A percentile compares a stretch with the other conserved stretches of the same genome.
Evolutionary conservation across 2,888 invertebrate species (phyloP).

Genomic region (Drosophila quinaria): DNA sequence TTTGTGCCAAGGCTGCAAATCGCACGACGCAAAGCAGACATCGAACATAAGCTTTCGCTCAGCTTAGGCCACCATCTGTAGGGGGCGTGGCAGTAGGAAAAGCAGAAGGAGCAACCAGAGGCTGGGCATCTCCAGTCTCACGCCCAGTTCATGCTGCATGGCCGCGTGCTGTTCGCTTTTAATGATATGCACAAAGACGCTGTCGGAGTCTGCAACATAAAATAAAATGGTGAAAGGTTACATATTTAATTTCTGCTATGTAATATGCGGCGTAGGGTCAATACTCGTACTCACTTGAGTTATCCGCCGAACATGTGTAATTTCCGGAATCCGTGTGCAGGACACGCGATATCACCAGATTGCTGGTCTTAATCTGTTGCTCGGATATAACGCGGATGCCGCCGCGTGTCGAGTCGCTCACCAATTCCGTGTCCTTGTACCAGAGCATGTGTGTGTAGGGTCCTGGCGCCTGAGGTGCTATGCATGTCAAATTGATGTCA

Average conservation of each 20-base stretch:
- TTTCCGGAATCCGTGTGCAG: constrained; percentile 89
- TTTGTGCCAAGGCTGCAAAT: constrained; percentile 9
- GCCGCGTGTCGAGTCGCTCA: constrained; percentile 94
- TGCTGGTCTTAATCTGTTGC: constrained; percentile 93
- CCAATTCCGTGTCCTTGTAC: constrained; percentile 93
- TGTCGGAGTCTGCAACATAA: constrained; percentile 90
- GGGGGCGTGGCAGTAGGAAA: constrained; percentile 50
- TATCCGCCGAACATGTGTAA: constrained; percentile 95
- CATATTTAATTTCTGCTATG: constrained; percentile 8
- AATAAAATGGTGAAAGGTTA: neutral
- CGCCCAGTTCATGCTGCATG: constrained; percentile 87
- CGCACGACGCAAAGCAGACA: constrained; percentile 52
- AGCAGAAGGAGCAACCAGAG: constrained; percentile 74
- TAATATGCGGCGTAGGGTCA: constrained; percentile 2
- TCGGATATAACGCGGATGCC: constrained; percentile 95
- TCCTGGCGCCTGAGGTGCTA: constrained; percentile 90
- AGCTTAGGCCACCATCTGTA: constrained; percentile 50
- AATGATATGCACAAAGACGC: constrained; percentile 93
- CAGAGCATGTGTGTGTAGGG: constrained; percentile 92
- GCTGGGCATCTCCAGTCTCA: constrained; percentile 78
- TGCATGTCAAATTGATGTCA: constrained; percentile 96
- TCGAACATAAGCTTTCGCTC: constrained; percentile 68
- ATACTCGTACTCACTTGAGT: constrained; percentile 88
- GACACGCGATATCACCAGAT: constrained; percentile 92
- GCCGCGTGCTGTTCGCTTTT: constrained; percentile 91